Base-by-base conservation (phyloP, 2,888 invertebrate species). In the Phymatocera aterrima region DNA sequence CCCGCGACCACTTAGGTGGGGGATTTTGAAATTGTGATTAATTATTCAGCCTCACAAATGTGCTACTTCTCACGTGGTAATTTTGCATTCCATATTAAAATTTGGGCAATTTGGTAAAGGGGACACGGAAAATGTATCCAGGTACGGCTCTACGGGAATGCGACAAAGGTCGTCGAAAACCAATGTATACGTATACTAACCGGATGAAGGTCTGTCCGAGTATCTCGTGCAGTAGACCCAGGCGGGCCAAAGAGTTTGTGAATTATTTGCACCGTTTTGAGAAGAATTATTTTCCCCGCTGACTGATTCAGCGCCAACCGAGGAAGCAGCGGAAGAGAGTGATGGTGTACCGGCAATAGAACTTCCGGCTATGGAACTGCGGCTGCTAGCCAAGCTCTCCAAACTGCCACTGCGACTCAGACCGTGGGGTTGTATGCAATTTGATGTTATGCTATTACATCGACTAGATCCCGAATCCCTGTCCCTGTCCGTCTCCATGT, bases 161-260 rank as follows among this genome's bases (percentile, higher is more conserved):
- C n/a, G n/a, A n/a, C n/a, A n/a, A n/a, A n/a, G n/a, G n/a, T n/a
- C n/a, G n/a, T n/a, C n/a, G n/a, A n/a, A n/a, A n/a, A 37, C 28
- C n/a, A 46, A 10, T n/a, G 31, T 1, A 18, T 18, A 72, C 2
- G 10, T 37, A 74, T 80, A 92, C 94, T 93, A 90, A 97, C 97
- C 97, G 91, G 97, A 97, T 91, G 96, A 96, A 4, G 97, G 97
- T 87, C 97, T 93, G 90, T 97, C 97, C 86, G 96, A 96, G 92
- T 99, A 99, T 88, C 99, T 93, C 6, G 99, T 99, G 92, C 99
- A 99, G 92, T 97, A 99, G 64, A 99, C 97, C 99, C 99, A 99
- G 40, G 99, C 98, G 0, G 99, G 99, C 97, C 97, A 98, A 87
- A 96, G 90, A 48, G 88, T 91, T 64, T 92, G 92, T 1, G 91